These are phyloP conservation scores for Coendou prehensilis DNA, from an alignment of 2,797 vertebrate species.

Conservation along the genomic window DNA sequence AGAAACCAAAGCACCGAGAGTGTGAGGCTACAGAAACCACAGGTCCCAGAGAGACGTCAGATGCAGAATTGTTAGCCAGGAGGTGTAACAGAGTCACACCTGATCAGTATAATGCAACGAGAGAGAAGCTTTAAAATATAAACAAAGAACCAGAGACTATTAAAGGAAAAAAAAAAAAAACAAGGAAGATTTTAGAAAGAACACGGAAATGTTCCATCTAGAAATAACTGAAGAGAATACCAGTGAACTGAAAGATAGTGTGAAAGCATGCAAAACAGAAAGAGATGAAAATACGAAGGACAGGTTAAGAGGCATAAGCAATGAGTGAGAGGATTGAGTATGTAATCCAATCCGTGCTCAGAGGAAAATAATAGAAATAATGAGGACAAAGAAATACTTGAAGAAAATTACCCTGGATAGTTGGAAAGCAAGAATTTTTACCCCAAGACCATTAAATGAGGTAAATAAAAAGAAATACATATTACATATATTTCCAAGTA, in stretches of 20 bases:
- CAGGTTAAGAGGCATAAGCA: background rate
- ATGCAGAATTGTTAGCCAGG: background rate
- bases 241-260: background rate
- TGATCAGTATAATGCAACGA: background rate
- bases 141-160: background rate
- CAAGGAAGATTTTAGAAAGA: background rate
- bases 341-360: no score
- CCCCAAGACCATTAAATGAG: background rate
- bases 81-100: background rate
- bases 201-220: background rate
- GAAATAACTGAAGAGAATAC: background rate
- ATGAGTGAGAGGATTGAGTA: background rate
- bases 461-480: background rate
- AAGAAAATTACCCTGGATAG: background rate
- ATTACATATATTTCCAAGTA: background rate
- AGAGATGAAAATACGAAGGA: background rate
- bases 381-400: background rate
- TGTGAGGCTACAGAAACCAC: background rate
- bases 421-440: background rate
- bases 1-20: background rate
- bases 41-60: background rate
- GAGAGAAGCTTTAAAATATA: background rate
- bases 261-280: background rate
- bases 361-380: background rate
- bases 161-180: background rate